Conservation (phyloP, 2,888 invertebrate genomes). For the Pristionchus arcanus region DNA sequence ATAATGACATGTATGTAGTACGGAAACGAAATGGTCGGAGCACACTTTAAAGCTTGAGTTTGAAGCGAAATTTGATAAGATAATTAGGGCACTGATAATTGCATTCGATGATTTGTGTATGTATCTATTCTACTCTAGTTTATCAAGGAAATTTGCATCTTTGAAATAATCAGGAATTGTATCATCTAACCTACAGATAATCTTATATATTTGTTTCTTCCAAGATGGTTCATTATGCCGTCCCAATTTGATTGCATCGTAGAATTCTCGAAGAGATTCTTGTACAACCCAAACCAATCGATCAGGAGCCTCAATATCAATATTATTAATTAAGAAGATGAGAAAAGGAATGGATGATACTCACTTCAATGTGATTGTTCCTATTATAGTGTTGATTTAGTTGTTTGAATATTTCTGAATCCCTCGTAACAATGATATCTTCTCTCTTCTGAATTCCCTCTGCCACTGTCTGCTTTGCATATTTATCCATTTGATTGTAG, state of each 20-base stretch:
- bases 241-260: constrained; percentile 95
- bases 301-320: constrained; percentile 83
- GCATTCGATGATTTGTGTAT: neutral
- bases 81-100: neutral
- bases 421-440: constrained; percentile 93
- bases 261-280: constrained; percentile 98
- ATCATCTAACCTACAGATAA: constrained; percentile 98
- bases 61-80: neutral
- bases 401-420: constrained; percentile 97
- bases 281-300: constrained; percentile 98
- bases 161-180: constrained; percentile 99
- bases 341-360: neutral
- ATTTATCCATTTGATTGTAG: constrained; percentile 45
- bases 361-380: constrained; percentile 95
- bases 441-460: constrained; percentile 14
- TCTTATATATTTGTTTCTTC: constrained; percentile 99
- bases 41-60: constrained; percentile 43
- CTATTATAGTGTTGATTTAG: constrained; percentile 99
- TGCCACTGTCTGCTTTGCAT: constrained; percentile 27
- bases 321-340: neutral
- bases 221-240: constrained; percentile 99
- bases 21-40: neutral
- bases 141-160: constrained; percentile 97
- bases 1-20: constrained; percentile 12
- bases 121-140: constrained; percentile 7